phyloP scores from a whole-genome alignment of 2,888 invertebrate species.

The Eristalinus sepulchralis region DNA sequence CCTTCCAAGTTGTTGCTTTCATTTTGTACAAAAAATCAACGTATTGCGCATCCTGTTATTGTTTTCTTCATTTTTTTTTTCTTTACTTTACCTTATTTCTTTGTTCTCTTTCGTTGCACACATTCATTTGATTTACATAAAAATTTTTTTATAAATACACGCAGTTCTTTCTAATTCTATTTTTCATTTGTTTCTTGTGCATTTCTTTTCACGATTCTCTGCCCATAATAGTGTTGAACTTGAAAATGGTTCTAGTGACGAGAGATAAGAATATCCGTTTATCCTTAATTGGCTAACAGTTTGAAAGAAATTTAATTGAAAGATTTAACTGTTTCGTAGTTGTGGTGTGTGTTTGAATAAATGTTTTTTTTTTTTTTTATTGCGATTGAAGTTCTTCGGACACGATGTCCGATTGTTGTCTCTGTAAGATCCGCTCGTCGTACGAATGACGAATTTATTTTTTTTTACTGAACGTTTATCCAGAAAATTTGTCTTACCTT shows the following conservation, averaged over 20 bases:
- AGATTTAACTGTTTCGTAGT: not conserved
- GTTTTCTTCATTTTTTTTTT: slow-evolving; percentile 23
- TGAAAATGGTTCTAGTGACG: slow-evolving; percentile 60
- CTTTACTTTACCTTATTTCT: slow-evolving; percentile 23
- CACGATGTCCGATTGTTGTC: no score
- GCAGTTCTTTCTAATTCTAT: not conserved
- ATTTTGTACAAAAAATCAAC: slow-evolving; percentile 26
- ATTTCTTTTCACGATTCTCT: slow-evolving; percentile 11
- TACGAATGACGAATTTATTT: no score
- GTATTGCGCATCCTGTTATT: slow-evolving; percentile 32
- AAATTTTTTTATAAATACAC: not conserved
- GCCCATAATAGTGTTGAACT: slow-evolving; percentile 15
- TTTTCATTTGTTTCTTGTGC: slow-evolving; percentile 12
- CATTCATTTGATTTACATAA: slow-evolving; percentile 4
- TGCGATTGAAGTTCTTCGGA: not conserved
- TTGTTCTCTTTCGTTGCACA: not conserved
- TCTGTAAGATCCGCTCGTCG: no score
- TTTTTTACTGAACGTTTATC: no score
- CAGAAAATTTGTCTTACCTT: no score
- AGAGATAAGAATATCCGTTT: slow-evolving; percentile 7
- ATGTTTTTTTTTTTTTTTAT: not conserved
- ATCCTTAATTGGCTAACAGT: slow-evolving; percentile 38
- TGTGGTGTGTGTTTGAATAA: not conserved
- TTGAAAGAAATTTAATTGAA: slow-evolving; percentile 55
- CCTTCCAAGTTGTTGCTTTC: slow-evolving; percentile 46